Evolutionary conservation across 2,888 invertebrate genomes (phyloP), one percentile per base, ranked within the genome.

Genomic region (Mythimna impura): DNA sequence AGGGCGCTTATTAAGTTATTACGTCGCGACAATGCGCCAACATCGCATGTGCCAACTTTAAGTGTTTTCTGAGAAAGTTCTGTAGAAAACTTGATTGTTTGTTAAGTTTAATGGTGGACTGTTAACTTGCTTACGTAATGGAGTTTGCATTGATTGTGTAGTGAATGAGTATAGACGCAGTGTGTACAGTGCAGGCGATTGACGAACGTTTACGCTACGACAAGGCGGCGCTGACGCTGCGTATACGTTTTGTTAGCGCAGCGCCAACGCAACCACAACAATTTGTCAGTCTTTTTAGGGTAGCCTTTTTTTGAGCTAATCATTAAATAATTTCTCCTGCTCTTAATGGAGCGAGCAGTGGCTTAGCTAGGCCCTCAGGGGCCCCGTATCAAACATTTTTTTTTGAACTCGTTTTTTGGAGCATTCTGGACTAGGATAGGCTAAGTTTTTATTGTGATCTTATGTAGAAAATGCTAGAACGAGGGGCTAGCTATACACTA

Each of bases 1-100:
- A 85, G 83, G 88, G 66, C 78, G 74, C 81, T 89, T 91, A 92
- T 91, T 91, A 92, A 90, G 89, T 91, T 91, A 92, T 91, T 90
- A 88, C 83, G 58, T 63, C 62, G 80, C 82, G 82, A 85, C 82
- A 83, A 77, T 73, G 81, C 80, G 78, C 82, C 61, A 66, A 86
- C 85, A 74, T 55, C 34, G 68, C 58, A 60, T 66, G 43, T 25
- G 40, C 57, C 58, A 66, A 71, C 62, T 65, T 75, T 70, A 72
- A 74, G 55, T 55, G 50, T 77, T 72, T 81, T 73, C 66, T 62
- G 9, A 34, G 80, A 83, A 73, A 66, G 64, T 65, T 70, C 61
- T 36, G 65, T 30, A 57, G 47, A 66, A 63, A 74, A 43, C 54
- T 17, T 47, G 7, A 4, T 40, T 34, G 17, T 60, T 60, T 36